Conservation (phyloP, 2,113 vertebrate species). For the Neotragus pygmaeus region DNA sequence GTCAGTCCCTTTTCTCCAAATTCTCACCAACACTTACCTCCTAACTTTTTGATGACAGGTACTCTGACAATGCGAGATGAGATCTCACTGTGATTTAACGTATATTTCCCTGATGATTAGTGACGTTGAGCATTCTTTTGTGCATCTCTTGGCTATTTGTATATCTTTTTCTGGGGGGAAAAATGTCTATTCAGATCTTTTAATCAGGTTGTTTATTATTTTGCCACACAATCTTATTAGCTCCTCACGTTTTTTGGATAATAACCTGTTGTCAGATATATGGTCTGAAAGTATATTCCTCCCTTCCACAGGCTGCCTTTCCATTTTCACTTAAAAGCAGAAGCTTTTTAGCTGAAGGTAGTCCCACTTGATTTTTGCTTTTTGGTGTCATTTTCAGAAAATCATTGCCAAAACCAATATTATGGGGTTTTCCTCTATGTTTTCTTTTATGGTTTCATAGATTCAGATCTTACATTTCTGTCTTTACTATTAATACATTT, state of each 20-base stretch:
- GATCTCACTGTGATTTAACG: not conserved
- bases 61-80: not conserved
- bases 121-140: not conserved
- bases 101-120: not conserved
- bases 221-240: not conserved
- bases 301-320: not conserved
- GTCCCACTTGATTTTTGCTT: not conserved
- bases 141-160: not conserved
- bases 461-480: not conserved
- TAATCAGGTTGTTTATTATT: not conserved
- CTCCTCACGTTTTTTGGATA: not conserved
- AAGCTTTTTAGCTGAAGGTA: not conserved
- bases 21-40: not conserved
- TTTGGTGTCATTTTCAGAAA: not conserved
- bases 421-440: not conserved
- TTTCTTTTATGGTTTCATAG: not conserved
- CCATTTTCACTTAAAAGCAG: not conserved
- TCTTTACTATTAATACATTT: not conserved
- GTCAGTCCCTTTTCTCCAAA: not conserved
- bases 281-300: not conserved
- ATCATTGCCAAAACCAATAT: not conserved
- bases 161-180: not conserved
- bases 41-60: not conserved
- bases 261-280: not conserved
- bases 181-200: not conserved